Base-by-base conservation (phyloP, 2,797 vertebrate species). In the Ispidina picta region DNA sequence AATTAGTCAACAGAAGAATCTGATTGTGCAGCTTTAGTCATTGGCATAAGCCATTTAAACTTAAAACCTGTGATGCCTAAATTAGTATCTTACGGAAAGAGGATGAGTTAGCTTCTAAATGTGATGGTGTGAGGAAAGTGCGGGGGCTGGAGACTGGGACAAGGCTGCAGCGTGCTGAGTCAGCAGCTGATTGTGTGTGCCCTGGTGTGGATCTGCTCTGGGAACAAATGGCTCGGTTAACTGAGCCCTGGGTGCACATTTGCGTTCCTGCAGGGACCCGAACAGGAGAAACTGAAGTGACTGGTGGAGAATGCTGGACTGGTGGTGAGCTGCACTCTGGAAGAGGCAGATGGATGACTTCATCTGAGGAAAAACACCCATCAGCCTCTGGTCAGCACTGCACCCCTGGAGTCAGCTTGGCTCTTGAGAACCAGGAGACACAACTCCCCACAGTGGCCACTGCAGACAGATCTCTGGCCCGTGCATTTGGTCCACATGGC, bases 41-140 rank as follows among this genome's bases (percentile, higher is more conserved):
- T 37, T 66, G 74, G 75, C 69, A 19, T 87, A 89, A 92, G 82
- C 86, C 79, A 85, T 83, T 92, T 93, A 83, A 92, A 86, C 69
- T 72, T 89, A 80, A 87, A 92, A 90, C 71, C 89, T 91, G 89
- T 35, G 91, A 44, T 60, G 71, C 77, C 58, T 69, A 39, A 84
- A 77, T 89, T 95, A 72, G 71, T 95, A 95, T 76, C 60, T 86
- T 77, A 69, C 0, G 1, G 86, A 70, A 88, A 70, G 90, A 83
- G 88, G 94, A 84, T 91, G 86, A 94, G 83, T 77, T 90, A 43
- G 78, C 78, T 92, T 83, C 95, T 82, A 83, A 95, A 65, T 62
- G 79, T 88, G 92, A 63, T 76, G 35, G 64, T 13, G 15, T 54
- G 80, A 69, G 80, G 54, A 74, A 88, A 92, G 78, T 23, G 82